Percentiles rank a stretch among this genome's conserved stretches.
These are phyloP conservation scores for Aphodius sticticus DNA, from an alignment of 2,888 invertebrate species.

Conservation along the genomic window DNA sequence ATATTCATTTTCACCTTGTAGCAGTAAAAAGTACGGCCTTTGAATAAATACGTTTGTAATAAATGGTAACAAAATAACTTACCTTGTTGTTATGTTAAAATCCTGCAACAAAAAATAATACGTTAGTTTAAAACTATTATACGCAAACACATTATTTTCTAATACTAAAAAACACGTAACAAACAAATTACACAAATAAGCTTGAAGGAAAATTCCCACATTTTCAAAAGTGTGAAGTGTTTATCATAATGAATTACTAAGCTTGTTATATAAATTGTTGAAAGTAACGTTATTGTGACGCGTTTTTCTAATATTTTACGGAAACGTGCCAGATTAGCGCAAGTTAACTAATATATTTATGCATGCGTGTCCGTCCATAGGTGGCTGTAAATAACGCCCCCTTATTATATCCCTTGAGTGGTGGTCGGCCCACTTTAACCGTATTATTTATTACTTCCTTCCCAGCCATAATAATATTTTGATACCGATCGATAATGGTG, in stretches of 20 bases:
- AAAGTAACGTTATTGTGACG: neutral
- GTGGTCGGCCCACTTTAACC: conserved; percentile 12
- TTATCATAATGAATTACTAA: neutral
- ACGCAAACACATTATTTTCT: neutral
- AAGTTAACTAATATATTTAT: conserved; percentile 26
- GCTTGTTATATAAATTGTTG: neutral
- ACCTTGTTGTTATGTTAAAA: too few species aligned
- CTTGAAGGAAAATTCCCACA: neutral
- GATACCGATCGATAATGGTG: conserved; percentile 27
- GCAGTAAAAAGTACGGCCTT: too few species aligned
- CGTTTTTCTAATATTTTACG: neutral
- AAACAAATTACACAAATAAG: neutral
- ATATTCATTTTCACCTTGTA: too few species aligned
- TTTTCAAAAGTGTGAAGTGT: neutral
- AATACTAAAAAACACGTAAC: neutral
- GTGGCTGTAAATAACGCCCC: conserved; percentile 28
- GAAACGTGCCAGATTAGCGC: neutral
- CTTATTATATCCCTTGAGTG: conserved; percentile 20
- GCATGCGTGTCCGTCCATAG: conserved; percentile 20
- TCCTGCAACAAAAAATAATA: too few species aligned
- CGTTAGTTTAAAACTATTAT: too few species aligned
- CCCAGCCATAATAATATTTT: conserved; percentile 23
- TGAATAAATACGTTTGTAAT: too few species aligned
- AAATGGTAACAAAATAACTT: too few species aligned
- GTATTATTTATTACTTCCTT: conserved; percentile 27